A percentile compares a stretch with the other conserved stretches of the same genome.
These are phyloP conservation scores for Sinotaia quadrata DNA, from an alignment of 2,888 invertebrate genomes.

Conservation along the genomic window DNA sequence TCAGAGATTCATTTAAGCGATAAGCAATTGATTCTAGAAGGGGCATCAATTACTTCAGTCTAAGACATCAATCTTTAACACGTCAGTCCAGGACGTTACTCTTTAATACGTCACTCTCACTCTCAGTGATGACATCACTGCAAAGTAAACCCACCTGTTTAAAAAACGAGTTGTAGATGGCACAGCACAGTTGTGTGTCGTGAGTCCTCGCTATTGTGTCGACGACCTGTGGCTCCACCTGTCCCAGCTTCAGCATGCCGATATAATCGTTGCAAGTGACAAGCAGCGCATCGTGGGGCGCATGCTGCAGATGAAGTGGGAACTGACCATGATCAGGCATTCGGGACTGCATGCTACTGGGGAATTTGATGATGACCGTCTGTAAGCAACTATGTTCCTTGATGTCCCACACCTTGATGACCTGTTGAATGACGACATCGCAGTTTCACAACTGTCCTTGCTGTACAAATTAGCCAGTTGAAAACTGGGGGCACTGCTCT, in stretches of 20 bases:
- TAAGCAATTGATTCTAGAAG: too few relatives aligned
- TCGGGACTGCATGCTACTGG: conserved; percentile 66
- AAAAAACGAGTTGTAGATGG: conserved; percentile 69
- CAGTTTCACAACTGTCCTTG: too few relatives aligned
- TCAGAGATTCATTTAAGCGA: too few relatives aligned
- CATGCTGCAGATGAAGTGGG: conserved; percentile 62
- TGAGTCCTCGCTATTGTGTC: conserved; percentile 60
- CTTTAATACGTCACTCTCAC: too few relatives aligned
- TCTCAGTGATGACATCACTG: too few relatives aligned
- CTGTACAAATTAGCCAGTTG: neutral
- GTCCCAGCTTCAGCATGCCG: conserved; percentile 62
- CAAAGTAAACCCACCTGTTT: conserved; percentile 62
- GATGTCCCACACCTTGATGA: conserved; percentile 71
- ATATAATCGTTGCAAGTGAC: conserved; percentile 71
- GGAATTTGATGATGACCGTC: conserved; percentile 68
- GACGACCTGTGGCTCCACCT: conserved; percentile 48
- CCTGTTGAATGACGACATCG: conserved; percentile 45
- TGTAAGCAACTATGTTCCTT: conserved; percentile 70
- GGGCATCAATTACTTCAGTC: too few relatives aligned
- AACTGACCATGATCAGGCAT: conserved; percentile 71
- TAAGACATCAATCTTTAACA: too few relatives aligned
- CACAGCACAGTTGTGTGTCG: conserved; percentile 68
- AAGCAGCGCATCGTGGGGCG: conserved; percentile 60
- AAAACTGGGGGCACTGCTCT: neutral
- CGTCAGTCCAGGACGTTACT: too few relatives aligned